Percentiles rank a stretch among this genome's conserved stretches.
Conservation (phyloP, 1,140 invertebrate genomes). For the Heliconius hewitsoni region DNA sequence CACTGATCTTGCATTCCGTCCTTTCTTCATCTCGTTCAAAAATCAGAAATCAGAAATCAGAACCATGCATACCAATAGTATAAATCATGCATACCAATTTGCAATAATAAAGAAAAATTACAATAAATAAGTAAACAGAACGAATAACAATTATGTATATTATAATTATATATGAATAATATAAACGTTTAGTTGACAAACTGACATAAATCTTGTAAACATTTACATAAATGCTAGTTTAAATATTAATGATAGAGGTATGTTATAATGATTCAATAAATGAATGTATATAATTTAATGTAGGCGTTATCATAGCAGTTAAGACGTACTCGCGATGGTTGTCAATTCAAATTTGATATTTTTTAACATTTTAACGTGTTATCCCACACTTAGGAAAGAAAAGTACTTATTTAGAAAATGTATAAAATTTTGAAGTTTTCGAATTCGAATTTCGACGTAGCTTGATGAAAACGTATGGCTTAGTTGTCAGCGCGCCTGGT, state of each 20-base stretch:
- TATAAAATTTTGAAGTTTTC: no score
- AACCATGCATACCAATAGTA: no score
- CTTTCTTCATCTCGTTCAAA: no score
- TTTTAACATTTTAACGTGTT: no score
- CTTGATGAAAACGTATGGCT: no score
- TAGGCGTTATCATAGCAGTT: no score
- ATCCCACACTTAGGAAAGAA: no score
- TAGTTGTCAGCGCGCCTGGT: no score
- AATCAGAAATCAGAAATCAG: no score
- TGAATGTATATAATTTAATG: neutral
- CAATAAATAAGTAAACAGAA: slow-evolving; percentile 1
- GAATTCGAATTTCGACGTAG: no score
- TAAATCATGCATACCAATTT: neutral
- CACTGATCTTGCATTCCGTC: no score
- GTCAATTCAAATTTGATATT: neutral
- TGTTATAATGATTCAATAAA: neutral
- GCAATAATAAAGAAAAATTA: neutral
- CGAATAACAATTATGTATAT: neutral
- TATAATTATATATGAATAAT: neutral
- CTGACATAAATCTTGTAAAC: slow-evolving; percentile 2
- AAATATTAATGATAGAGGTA: neutral
- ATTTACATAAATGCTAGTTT: slow-evolving; percentile 7
- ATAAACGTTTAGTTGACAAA: neutral
- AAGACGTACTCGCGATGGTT: neutral
- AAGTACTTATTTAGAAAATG: no score